phyloP scores from a whole-genome alignment of 2,797 vertebrate species.

The Petrocephalus sullivani region DNA sequence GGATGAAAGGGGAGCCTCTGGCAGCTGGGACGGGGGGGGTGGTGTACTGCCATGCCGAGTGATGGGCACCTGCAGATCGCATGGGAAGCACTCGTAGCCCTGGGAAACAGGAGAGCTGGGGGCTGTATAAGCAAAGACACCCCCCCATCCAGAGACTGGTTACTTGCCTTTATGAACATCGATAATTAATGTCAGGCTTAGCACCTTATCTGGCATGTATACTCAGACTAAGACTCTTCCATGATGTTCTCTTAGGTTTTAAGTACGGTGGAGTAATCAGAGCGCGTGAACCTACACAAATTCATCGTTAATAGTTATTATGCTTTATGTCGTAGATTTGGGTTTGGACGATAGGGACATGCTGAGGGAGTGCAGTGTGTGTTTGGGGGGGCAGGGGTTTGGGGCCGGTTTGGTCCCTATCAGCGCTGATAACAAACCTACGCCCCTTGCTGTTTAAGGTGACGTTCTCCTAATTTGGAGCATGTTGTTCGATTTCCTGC shows the following conservation, averaged over 20 bases:
- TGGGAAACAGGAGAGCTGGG: constrained; percentile 6
- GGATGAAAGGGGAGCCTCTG: not conserved
- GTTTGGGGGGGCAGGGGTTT: not conserved
- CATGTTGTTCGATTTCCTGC: not conserved
- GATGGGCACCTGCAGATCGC: not conserved
- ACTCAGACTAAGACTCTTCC: not conserved
- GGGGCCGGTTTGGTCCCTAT: not conserved
- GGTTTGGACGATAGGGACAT: not conserved
- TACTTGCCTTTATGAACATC: not conserved
- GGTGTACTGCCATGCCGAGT: not conserved
- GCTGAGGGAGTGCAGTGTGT: not conserved
- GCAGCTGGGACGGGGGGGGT: not conserved
- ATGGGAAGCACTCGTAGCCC: not conserved
- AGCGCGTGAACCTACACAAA: not conserved
- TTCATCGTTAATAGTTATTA: not conserved
- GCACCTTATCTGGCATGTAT: not conserved
- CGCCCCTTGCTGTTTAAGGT: not conserved
- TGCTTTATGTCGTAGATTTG: not conserved
- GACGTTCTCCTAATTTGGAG: not conserved
- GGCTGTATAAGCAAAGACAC: constrained; percentile 16
- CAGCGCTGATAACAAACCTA: not conserved
- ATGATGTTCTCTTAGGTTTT: not conserved
- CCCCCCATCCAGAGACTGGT: constrained; percentile 16
- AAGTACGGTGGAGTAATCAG: not conserved
- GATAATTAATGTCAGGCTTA: not conserved